A percentile compares a stretch with the other conserved stretches of the same genome.
Conservation (phyloP, 2,888 invertebrate genomes). For the Phyllotreta striolata region DNA sequence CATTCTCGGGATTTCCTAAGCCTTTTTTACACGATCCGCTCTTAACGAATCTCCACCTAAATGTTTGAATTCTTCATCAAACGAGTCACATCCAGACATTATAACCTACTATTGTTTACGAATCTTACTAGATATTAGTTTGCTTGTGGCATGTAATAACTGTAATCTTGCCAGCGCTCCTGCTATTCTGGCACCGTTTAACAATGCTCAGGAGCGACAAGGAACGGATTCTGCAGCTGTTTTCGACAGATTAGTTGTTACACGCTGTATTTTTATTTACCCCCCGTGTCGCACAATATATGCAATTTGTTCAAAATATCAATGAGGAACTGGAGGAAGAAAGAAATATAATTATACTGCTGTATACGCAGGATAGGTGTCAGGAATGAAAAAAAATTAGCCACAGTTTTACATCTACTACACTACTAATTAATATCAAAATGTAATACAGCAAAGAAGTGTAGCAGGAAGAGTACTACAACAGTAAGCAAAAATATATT, state of each 20-base stretch:
- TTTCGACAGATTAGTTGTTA: conserved; percentile 66
- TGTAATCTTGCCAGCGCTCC: conserved; percentile 9
- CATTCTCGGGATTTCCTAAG: conserved; percentile 19
- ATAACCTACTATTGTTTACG: conserved; percentile 15
- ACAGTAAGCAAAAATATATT: no score
- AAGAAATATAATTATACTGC: conserved; percentile 32
- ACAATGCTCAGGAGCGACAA: conserved; percentile 7
- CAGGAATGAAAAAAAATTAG: no score
- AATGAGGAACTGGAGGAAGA: conserved; percentile 8
- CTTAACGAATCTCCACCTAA: background rate
- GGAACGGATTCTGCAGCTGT: conserved; percentile 49
- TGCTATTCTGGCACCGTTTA: background rate
- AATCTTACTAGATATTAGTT: conserved; percentile 2
- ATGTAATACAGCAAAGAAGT: no score
- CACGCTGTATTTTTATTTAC: conserved; percentile 58
- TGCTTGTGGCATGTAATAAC: conserved; percentile 15
- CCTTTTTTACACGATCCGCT: background rate
- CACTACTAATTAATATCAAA: no score
- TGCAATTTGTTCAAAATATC: conserved; percentile 57
- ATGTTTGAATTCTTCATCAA: background rate
- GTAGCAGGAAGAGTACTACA: no score
- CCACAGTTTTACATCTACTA: no score
- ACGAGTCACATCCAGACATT: conserved; percentile 11
- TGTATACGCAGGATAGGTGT: background rate
- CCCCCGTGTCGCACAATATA: conserved; percentile 60